phyloP scores from a whole-genome alignment of 2,113 vertebrate genomes.

The Corynorhinus townsendii region DNA sequence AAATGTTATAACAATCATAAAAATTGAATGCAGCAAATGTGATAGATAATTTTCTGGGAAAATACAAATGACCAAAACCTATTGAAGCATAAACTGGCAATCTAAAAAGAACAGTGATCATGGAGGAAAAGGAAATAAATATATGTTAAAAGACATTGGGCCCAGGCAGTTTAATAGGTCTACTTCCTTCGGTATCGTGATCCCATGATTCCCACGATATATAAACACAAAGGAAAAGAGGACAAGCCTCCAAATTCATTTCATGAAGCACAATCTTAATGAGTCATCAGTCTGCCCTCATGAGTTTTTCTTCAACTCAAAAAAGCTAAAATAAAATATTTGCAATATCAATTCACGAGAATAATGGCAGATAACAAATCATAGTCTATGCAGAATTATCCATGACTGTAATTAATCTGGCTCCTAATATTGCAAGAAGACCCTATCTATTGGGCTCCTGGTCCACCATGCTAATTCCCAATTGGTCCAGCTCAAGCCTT shows the following conservation, averaged over 20 bases:
- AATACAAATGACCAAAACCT: slow-evolving; percentile 27
- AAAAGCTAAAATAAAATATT: not conserved
- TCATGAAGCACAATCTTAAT: not conserved
- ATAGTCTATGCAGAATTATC: not conserved
- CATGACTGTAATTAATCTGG: not conserved
- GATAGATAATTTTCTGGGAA: slow-evolving; percentile 14
- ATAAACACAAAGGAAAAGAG: not conserved
- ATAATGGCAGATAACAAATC: not conserved
- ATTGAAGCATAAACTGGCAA: not conserved
- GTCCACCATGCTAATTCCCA: not conserved
- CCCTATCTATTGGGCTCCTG: not conserved
- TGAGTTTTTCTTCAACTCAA: not conserved
- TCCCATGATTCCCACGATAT: not conserved
- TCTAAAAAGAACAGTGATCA: not conserved
- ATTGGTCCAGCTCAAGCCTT: not conserved
- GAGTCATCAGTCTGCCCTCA: not conserved
- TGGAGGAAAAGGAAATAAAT: not conserved
- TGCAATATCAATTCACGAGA: not conserved
- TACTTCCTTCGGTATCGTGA: not conserved
- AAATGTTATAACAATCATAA: not conserved
- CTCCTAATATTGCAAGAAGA: not conserved
- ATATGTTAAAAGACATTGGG: not conserved
- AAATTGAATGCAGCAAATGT: not conserved
- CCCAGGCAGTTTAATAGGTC: not conserved
- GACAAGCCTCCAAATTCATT: not conserved